Percentiles rank a stretch among this genome's conserved stretches.
These are phyloP conservation scores for Proales similis DNA, from an alignment of 1,140 invertebrate genomes.

Conservation along the genomic window DNA sequence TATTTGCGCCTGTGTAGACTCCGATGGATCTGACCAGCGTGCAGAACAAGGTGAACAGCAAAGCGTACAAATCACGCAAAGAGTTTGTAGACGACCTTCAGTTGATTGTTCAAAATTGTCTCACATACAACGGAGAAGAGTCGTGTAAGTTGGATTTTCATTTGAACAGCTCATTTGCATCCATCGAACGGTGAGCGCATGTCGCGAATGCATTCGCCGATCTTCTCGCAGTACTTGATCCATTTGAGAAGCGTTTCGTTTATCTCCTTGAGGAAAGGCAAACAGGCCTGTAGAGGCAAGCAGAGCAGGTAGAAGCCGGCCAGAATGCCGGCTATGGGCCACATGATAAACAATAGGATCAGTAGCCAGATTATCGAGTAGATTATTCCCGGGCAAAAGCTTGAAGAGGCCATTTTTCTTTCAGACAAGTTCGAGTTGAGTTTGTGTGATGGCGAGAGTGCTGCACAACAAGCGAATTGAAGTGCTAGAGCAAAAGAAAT, in stretches of 20 bases:
- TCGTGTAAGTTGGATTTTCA: slow-evolving; percentile 21
- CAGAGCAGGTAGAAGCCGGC: slow-evolving; percentile 23
- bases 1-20: not conserved
- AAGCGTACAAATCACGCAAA: slow-evolving; percentile 20
- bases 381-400: slow-evolving; percentile 25
- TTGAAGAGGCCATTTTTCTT: slow-evolving; percentile 15
- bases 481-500: too few species aligned
- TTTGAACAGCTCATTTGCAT: not conserved
- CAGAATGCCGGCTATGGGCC: slow-evolving; percentile 15
- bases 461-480: too few species aligned
- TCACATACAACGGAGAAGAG: slow-evolving; percentile 27
- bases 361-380: slow-evolving; percentile 31
- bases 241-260: slow-evolving; percentile 33
- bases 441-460: too few species aligned
- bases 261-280: slow-evolving; percentile 18
- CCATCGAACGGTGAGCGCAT: slow-evolving; percentile 27
- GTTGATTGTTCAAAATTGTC: slow-evolving; percentile 31
- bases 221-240: slow-evolving; percentile 24
- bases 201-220: slow-evolving; percentile 23
- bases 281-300: slow-evolving; percentile 8
- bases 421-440: too few species aligned
- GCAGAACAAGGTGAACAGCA: slow-evolving; percentile 31
- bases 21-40: slow-evolving; percentile 38
- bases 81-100: slow-evolving; percentile 34
- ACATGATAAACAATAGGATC: slow-evolving; percentile 28